phyloP scores from a whole-genome alignment of 2,888 invertebrate genomes.

The Nephrocerus scutellatus region DNA sequence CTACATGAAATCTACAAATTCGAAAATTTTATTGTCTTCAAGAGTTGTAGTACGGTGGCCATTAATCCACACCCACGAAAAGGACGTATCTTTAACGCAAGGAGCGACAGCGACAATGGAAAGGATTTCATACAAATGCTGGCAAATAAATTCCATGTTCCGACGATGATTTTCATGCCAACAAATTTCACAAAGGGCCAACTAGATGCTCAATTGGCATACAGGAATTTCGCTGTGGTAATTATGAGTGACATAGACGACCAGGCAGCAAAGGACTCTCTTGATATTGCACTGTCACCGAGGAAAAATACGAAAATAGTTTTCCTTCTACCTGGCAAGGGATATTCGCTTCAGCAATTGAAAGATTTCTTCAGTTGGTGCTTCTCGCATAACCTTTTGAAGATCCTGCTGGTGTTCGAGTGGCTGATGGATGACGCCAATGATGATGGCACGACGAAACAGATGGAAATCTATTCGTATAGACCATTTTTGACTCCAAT shows the following conservation, averaged over 20 bases:
- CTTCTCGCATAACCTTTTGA: conserved; percentile 23
- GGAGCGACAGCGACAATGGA: conserved; percentile 12
- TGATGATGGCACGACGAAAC: not conserved
- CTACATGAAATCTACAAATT: conserved; percentile 2
- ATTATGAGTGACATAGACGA: conserved; percentile 20
- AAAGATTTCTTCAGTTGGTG: conserved; percentile 23
- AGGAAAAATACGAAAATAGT: conserved; percentile 22
- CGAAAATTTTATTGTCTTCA: conserved; percentile 13
- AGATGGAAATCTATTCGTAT: conserved; percentile 21
- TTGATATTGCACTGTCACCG: conserved; percentile 17
- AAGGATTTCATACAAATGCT: conserved; percentile 14
- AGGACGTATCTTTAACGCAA: conserved; percentile 3
- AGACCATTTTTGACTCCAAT: conserved; percentile 18
- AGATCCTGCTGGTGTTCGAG: conserved; percentile 21
- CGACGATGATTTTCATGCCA: no score
- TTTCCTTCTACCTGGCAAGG: conserved; percentile 15
- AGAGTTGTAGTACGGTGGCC: no score
- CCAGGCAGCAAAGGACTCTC: conserved; percentile 15
- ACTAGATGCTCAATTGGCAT: no score
- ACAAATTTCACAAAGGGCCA: no score
- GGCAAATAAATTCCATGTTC: conserved; percentile 8
- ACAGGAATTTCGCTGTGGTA: conserved; percentile 22
- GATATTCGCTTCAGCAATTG: no score
- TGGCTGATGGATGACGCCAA: no score
- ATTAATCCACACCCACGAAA: no score